Base-by-base conservation (phyloP, 2,888 invertebrate species). In the Heliconius charithonia region DNA sequence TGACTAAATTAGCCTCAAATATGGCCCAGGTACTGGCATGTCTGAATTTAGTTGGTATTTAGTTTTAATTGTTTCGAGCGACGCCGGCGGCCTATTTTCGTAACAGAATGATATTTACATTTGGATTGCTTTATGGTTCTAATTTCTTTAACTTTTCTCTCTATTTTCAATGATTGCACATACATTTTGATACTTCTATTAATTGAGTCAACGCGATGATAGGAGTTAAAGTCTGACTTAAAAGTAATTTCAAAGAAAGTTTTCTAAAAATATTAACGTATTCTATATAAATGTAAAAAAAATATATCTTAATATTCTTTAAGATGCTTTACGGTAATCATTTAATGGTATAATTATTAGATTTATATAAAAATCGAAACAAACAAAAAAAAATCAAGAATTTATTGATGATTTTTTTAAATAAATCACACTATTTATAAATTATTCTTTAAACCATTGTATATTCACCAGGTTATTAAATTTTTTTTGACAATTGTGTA, bases 61-160 rank as follows among this genome's bases (percentile, higher is more conserved):
- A 77, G 75, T 27, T 75, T 79, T 81, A 79, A 78, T 81, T 82
- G 80, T 79, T 79, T 74, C 69, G 75, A 66, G 56, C 75, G 69
- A 69, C 76, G 67, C 70, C 75, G 45, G 75, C 80, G 81, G 75
- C 78, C 82, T 84, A 83, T 81, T 83, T 83, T 81, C 71, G 69
- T 80, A 78, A 78, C 76, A 81, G 80, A 81, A 80, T 80, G 75
- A 73, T 79, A 80, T 59, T 59, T n/a, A n/a, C 59, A 59, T n/a
- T 45, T 25, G 25, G 41, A 45, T 41, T 25, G 69, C 16, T 41
- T 69, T 69, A 16, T 41, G 29, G 73, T 75, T 82, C 81, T 83
- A 80, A 75, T 81, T 77, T 81, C 41, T 9, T 69, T 1, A 67
- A 41, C 41, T 41, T 59, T 22, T 56, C 19, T 22, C 22, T 56